A percentile compares a stretch with the other conserved stretches of the same genome.
Conservation (phyloP, 2,797 vertebrate genomes). For the Cichlasoma orientale region DNA sequence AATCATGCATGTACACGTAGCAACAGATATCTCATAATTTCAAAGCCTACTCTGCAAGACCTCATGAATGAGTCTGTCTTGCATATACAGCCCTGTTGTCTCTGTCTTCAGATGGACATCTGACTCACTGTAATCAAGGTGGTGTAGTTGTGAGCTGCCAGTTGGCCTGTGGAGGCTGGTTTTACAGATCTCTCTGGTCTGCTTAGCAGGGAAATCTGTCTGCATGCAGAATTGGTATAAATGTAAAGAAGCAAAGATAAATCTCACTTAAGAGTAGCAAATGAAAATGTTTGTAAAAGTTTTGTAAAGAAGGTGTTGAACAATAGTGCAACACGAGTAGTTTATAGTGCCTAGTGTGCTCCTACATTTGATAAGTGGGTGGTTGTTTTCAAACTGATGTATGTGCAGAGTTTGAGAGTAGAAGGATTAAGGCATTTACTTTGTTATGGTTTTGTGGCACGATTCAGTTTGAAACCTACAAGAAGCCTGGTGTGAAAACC, state of each 20-base stretch:
- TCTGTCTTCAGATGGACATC: conserved; percentile 69
- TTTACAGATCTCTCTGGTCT: conserved; percentile 45
- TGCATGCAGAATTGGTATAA: conserved; percentile 40
- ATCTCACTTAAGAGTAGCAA: not conserved
- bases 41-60: conserved; percentile 31
- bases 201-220: conserved; percentile 31
- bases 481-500: not conserved
- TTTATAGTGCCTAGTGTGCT: not conserved
- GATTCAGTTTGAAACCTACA: not conserved
- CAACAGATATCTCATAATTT: conserved; percentile 1
- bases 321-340: not conserved
- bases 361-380: conserved; percentile 11
- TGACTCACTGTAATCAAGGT: conserved; percentile 75
- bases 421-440: not conserved
- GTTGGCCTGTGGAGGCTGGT: conserved; percentile 63
- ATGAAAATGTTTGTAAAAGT: not conserved
- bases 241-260: conserved; percentile 24
- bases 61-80: conserved; percentile 63
- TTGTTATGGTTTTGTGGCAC: not conserved
- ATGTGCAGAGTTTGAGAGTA: not conserved
- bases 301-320: not conserved
- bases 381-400: not conserved
- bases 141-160: conserved; percentile 71
- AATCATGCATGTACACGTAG: not conserved
- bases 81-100: conserved; percentile 50